Base-by-base conservation (phyloP, 2,113 vertebrate genomes). In the Lepus timidus region DNA sequence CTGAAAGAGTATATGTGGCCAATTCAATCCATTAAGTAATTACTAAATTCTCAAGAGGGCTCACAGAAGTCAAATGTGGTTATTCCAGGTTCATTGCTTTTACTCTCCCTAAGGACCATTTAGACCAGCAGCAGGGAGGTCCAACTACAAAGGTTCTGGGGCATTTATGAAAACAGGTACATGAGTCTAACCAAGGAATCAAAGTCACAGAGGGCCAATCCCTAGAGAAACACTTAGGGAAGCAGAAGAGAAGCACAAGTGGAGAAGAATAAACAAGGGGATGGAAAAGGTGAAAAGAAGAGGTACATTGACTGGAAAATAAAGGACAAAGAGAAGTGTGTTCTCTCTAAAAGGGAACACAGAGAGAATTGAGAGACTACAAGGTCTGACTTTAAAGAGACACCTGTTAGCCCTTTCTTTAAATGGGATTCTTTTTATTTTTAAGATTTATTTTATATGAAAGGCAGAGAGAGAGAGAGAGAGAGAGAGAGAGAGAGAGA, bases 51-150 rank as follows among this genome's bases (percentile, higher is more conserved):
- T 98, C 98, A 58, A 88, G 97, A 96, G 97, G 93, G 93, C 76
- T 76, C 96, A 93, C 97, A 98, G 97, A 98, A 98, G 98, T 98
- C 96, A 98, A 97, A 98, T 95, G 97, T 97, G 98, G 98, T 98
- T 98, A 98, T 98, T 98, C 96, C 95, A 98, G 98, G 98, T 98
- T 98, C 98, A 98, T 94, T 98, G 98, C 98, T 97, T 98, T 97
- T 96, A 97, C 94, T 97, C 94, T 98, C 98, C 98, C 98, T 93
- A 91, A 97, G 97, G 98, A 97, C 96, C 96, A 62, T 96, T 98
- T 97, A 98, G 96, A 94, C 96, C 98, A 98, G 97, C 97, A 98
- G 98, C 96, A 97, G 98, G 96, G 98, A 97, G 96, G 97, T 95
- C 81, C 80, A 81, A 96, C 96, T 96, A 97, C 97, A 98, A 97